phyloP scores from a whole-genome alignment of 53 echinoderm and acorn worm species.

The Echinometra lucunter region DNA sequence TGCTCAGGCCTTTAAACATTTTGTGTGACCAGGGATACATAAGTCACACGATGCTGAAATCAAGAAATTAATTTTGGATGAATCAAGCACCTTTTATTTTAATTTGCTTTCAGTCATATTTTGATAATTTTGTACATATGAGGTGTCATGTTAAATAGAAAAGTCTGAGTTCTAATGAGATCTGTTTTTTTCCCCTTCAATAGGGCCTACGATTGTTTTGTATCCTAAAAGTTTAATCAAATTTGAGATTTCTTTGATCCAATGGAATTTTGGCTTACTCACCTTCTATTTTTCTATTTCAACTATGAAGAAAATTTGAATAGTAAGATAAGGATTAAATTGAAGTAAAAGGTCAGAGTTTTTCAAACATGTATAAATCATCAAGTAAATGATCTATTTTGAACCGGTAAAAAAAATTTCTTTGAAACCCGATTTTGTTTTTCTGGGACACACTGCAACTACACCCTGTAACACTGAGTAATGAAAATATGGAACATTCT shows the following conservation, averaged over 20 bases:
- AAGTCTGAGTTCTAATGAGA: background rate
- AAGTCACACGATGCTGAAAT: background rate
- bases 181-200: background rate
- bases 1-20: background rate
- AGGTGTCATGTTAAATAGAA: conserved; percentile 5
- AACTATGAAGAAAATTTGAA: too few relatives aligned
- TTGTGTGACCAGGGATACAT: background rate
- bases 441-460: background rate
- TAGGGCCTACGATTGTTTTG: background rate
- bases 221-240: background rate
- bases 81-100: background rate
- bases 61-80: background rate
- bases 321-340: background rate
- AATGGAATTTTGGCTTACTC: background rate
- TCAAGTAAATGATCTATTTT: conserved; percentile 5
- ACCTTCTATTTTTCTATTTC: background rate
- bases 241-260: background rate
- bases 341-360: background rate
- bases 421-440: background rate
- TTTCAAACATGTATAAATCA: conserved; percentile 5
- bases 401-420: background rate
- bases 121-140: conserved; percentile 5
- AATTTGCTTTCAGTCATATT: background rate
- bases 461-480: background rate
- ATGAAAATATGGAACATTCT: conserved; percentile 5